These are phyloP conservation scores for Temnothorax curvispinosus DNA, from an alignment of 1,140 invertebrate genomes.

Conservation along the genomic window DNA sequence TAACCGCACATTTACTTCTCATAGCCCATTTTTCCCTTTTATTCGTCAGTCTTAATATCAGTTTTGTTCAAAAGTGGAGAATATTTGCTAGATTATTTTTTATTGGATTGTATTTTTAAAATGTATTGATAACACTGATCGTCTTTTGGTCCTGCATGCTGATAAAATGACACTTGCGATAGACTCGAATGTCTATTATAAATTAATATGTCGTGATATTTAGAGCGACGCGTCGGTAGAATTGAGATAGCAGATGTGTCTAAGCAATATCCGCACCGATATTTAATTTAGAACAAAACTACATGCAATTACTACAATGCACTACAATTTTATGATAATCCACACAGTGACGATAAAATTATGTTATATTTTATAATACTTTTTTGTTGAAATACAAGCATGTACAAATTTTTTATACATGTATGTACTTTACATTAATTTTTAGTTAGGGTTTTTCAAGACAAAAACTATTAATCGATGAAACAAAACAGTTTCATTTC, in stretches of 20 bases:
- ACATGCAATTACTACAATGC: neutral
- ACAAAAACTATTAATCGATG: neutral
- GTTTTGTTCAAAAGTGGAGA: neutral
- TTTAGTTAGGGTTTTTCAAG: neutral
- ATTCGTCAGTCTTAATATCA: neutral
- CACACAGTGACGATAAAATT: neutral
- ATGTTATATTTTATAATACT: neutral
- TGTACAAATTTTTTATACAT: neutral
- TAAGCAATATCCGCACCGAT: neutral
- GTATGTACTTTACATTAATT: neutral
- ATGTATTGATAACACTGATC: neutral
- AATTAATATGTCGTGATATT: neutral
- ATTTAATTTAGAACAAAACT: neutral
- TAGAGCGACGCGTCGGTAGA: neutral
- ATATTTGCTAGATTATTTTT: neutral
- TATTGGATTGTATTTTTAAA: neutral
- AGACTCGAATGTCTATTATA: neutral
- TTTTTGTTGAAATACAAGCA: neutral
- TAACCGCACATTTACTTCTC: too few species aligned
- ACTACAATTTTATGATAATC: neutral
- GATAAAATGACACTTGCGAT: neutral
- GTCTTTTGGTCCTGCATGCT: neutral
- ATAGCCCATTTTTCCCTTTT: too few species aligned
- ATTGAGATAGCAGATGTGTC: neutral
- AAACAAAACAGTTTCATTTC: neutral